Evolutionary conservation across 2,888 invertebrate species (phyloP).

Genomic region (Stratiomys singularior): DNA sequence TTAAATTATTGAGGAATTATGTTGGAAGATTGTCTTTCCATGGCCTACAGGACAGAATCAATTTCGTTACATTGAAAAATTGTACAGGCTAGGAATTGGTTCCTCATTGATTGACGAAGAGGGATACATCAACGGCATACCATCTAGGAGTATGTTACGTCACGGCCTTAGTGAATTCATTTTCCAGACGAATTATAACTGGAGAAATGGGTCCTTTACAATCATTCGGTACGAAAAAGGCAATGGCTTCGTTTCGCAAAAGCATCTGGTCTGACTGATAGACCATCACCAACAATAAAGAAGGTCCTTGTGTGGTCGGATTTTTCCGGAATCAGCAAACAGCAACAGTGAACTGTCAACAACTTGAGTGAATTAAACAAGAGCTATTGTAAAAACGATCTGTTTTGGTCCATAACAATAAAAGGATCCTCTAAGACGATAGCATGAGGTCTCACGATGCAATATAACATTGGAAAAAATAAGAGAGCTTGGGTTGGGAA

Average conservation of each 20-base stretch:
- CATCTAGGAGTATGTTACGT: neutral
- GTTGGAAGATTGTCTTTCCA: too few species aligned
- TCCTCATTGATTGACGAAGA: too few species aligned
- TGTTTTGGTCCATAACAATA: neutral
- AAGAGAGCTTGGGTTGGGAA: too few species aligned
- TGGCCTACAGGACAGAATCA: too few species aligned
- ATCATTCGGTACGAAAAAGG: neutral
- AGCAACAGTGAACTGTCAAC: neutral
- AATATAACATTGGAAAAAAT: neutral
- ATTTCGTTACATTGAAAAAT: too few species aligned
- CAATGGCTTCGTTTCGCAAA: neutral
- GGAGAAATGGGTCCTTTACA: neutral
- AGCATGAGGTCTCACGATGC: neutral
- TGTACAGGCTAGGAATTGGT: too few species aligned
- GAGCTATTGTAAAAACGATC: neutral
- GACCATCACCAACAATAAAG: neutral
- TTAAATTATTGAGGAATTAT: too few species aligned
- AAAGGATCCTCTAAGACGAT: too few species aligned
- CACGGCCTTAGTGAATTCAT: neutral
- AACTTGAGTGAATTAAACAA: neutral
- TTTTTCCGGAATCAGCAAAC: neutral
- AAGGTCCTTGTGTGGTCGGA: neutral
- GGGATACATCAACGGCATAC: neutral
- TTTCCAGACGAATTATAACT: neutral
- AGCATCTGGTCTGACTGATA: neutral